phyloP scores from a whole-genome alignment of 2,113 vertebrate species.

The Tetrax tetrax region DNA sequence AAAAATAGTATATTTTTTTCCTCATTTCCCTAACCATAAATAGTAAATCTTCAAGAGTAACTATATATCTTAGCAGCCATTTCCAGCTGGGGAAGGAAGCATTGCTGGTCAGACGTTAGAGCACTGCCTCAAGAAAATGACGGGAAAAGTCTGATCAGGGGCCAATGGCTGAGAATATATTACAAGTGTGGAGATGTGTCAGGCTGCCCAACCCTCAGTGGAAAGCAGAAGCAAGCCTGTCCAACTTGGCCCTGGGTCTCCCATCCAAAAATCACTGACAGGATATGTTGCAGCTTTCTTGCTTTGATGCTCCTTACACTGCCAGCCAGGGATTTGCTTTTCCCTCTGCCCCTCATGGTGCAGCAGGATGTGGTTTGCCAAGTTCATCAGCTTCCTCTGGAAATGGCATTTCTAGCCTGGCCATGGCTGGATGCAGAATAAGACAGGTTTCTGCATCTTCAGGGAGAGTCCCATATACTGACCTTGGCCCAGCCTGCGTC shows the following conservation, averaged over 20 bases:
- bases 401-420: neutral
- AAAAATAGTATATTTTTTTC: neutral
- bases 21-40: neutral
- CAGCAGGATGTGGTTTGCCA: neutral
- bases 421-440: neutral
- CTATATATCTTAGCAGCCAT: neutral
- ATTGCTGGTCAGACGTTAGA: neutral
- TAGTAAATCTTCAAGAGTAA: neutral
- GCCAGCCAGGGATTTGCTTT: neutral
- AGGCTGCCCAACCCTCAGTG: neutral
- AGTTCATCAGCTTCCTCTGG: neutral
- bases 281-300: neutral
- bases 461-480: neutral
- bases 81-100: neutral
- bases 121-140: neutral
- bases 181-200: neutral
- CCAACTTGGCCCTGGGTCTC: neutral
- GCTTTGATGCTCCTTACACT: neutral
- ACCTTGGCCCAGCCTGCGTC: neutral
- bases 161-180: neutral
- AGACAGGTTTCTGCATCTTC: neutral
- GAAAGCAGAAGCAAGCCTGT: neutral
- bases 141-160: neutral
- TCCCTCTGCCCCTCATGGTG: fast-evolving
- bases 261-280: neutral